Percentiles rank a stretch among this genome's conserved stretches.
These are phyloP conservation scores for Leucania comma DNA, from an alignment of 2,888 invertebrate genomes.

Conservation along the genomic window DNA sequence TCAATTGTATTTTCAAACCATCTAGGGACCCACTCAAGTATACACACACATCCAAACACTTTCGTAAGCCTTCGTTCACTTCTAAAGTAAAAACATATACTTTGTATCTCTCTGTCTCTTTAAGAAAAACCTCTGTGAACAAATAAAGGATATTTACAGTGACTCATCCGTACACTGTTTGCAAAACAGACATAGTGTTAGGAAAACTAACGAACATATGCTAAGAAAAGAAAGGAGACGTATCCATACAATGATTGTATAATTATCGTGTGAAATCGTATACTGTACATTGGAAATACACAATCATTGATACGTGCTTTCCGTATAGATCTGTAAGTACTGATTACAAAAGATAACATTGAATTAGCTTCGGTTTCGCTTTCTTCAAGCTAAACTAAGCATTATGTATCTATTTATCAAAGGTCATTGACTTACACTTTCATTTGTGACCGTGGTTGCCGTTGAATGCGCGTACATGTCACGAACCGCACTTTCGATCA, in stretches of 20 bases:
- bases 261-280: slow-evolving; percentile 1
- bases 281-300: not conserved
- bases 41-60: too few species aligned
- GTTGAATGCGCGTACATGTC: slow-evolving; percentile 23
- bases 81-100: too few species aligned
- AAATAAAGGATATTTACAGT: slow-evolving; percentile 26
- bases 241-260: not conserved
- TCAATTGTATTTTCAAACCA: too few species aligned
- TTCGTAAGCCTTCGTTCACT: too few species aligned
- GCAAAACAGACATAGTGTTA: not conserved
- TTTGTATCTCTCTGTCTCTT: not conserved
- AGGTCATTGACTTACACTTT: slow-evolving; percentile 70
- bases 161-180: slow-evolving; percentile 13
- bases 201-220: not conserved
- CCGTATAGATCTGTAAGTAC: slow-evolving; percentile 3
- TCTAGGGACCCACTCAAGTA: too few species aligned
- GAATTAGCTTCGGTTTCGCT: slow-evolving; percentile 49
- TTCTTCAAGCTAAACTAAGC: slow-evolving; percentile 45
- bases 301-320: slow-evolving; percentile 33
- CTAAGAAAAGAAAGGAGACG: not conserved
- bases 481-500: slow-evolving; percentile 3
- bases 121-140: not conserved
- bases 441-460: slow-evolving; percentile 60
- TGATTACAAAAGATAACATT: slow-evolving; percentile 35
- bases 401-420: slow-evolving; percentile 55